Evolutionary conservation across 2,888 invertebrate species (phyloP), one percentile per base, ranked within the genome.

Genomic region (Cybosia mesomella): DNA sequence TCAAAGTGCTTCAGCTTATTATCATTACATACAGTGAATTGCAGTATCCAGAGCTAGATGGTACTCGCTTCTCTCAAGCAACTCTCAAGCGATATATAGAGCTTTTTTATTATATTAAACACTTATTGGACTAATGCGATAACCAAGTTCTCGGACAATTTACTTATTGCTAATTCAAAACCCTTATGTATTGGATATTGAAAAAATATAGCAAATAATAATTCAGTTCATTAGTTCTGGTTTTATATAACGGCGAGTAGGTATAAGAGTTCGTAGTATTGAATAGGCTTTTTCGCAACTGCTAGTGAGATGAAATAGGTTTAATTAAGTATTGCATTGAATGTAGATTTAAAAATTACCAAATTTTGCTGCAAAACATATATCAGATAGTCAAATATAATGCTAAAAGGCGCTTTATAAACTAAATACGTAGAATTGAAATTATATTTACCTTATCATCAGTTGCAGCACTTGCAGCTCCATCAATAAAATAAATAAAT

Each of bases 391-490:
- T 10, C 10, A 34, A 10, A 10, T 32, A 32, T 34, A 18, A 18
- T 7, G n/a, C 0, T 18, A 9, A 49, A 49, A 49, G n/a, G 49
- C 18, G 49, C 9, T 49, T 49, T n/a, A 8, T 49, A 49, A 49
- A 55, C 13, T 55, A 55, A 55, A 55, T 53, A 55, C 24, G 58
- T 36, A 49, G 18, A 49, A 21, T 32, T 28, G 18, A 66, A 59
- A 59, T 21, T 53, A 43, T 54, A 82, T 78, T 90, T 91, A 94
- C 94, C 94, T 94, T 93, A 65, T 87, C 80, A 73, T 92, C 90
- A 70, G 90, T 82, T 74, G 87, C 86, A 77, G 89, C 90, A 85
- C 89, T 82, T 74, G 87, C 86, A 77, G 89, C 90, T 85, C 89
- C 90, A 75, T 77, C 83, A 79, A 87, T 88, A 81, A 83, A 85